Evolutionary conservation across 2,797 vertebrate species (phyloP), one percentile per base, ranked within the genome.

Genomic region (Ctenopoma multispine): DNA sequence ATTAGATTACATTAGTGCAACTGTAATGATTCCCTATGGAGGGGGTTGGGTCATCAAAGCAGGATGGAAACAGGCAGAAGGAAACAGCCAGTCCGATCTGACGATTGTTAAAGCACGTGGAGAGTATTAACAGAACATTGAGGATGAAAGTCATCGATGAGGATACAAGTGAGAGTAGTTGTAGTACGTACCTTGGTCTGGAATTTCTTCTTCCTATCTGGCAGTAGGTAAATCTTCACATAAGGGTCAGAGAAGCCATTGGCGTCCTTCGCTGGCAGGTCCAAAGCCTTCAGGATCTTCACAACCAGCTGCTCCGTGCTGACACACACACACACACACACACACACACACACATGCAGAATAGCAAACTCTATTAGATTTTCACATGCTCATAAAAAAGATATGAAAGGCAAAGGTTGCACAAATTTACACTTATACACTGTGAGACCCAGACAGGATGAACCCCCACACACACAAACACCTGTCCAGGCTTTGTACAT

Each of bases 181-280:
- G 18, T 31, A 55, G n/a, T 14, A 3, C 0, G 62, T 69, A 96
- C 95, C 96, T 97, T 97, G 69, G 96, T 97, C 91, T 97, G 96
- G 87, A 95, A 97, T 82, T 97, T 97, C 90, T 97, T 97, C 94
- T 97, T 97, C 81, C 96, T 95, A 89, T 97, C 96, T 1, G 96
- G 96, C 82, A 97, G 94, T 86, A 97, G 94, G 93, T 97, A 97
- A 87, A 97, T 97, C 93, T 97, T 97, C 77, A 97, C 96, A 1
- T 97, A 97, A 1, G 96, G 96, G 87, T 97, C 96, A 0, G 96
- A 97, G 92, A 97, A 96, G 43, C 96, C 96, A 1, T 97, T 97
- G 87, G 96, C 95, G 36, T 97, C 96, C 83, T 97, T 97, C 15
- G 96, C 96, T 0, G 96, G 96, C 67, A 97, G 94, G 87, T 97